Evolutionary conservation across 2,797 vertebrate species (phyloP).

Genomic region (Lindbergichthys nudifrons): DNA sequence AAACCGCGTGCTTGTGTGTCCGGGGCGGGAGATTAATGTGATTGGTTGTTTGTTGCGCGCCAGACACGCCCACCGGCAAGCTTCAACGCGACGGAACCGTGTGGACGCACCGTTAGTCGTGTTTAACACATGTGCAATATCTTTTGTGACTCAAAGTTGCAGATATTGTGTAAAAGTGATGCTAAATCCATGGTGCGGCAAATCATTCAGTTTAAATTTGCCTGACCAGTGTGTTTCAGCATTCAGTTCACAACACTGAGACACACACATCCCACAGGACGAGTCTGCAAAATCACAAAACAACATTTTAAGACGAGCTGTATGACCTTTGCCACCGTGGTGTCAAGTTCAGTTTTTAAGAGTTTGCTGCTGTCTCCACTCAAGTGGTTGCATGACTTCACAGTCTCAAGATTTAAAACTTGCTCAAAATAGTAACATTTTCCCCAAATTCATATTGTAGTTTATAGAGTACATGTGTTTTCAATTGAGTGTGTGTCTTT

Average conservation of each 20-base stretch:
- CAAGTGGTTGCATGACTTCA: slow-evolving; percentile 1
- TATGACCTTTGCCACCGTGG: neutral
- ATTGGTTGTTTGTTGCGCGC: no score
- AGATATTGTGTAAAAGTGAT: no score
- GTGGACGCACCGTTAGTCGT: no score
- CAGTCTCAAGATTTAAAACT: neutral
- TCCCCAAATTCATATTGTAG: neutral
- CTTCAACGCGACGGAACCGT: no score
- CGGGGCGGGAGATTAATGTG: no score
- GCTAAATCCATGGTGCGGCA: no score
- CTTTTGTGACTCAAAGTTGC: no score
- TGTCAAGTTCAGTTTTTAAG: neutral
- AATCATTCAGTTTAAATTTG: no score
- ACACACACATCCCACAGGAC: neutral
- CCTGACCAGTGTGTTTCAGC: slow-evolving; percentile 8
- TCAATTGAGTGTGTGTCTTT: neutral
- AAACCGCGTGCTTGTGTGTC: no score
- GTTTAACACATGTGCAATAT: no score
- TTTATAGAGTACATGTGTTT: slow-evolving; percentile 7
- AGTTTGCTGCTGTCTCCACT: neutral
- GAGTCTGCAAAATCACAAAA: slow-evolving; percentile 4
- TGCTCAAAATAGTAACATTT: neutral
- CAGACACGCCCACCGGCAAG: no score
- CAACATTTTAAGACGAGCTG: neutral
- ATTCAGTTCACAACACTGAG: neutral